These are phyloP conservation scores for Oryzias dopingdopingensis DNA, from an alignment of 2,797 vertebrate genomes.

Conservation along the genomic window DNA sequence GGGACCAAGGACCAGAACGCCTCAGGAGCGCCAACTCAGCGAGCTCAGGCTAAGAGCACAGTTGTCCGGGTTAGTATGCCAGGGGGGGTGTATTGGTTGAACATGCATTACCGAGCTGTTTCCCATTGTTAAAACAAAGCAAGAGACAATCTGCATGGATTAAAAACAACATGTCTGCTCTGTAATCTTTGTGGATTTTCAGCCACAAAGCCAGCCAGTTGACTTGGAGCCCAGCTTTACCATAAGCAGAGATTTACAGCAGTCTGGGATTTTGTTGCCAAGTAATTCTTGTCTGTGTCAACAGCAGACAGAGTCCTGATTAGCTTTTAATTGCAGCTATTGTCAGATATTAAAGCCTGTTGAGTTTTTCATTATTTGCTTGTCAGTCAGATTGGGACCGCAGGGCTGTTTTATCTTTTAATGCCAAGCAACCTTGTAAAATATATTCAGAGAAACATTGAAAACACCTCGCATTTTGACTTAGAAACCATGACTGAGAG, in stretches of 20 bases:
- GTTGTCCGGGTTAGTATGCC: slow-evolving; percentile 88
- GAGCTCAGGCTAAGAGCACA: slow-evolving; percentile 89
- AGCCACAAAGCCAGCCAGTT: slow-evolving; percentile 50
- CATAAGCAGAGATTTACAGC: slow-evolving; percentile 38
- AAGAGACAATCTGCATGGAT: slow-evolving; percentile 62
- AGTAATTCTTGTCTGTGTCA: slow-evolving; percentile 23
- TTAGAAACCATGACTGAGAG: too few relatives aligned
- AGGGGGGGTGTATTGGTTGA: slow-evolving; percentile 3
- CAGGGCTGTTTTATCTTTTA: slow-evolving; percentile 19
- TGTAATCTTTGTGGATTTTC: slow-evolving; percentile 67
- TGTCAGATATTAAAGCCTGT: slow-evolving; percentile 20
- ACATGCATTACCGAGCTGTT: slow-evolving; percentile 49
- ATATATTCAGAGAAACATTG: too few relatives aligned
- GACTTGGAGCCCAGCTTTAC: slow-evolving; percentile 43
- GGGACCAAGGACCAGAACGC: slow-evolving; percentile 81
- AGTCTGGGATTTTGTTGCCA: slow-evolving; percentile 43
- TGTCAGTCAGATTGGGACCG: slow-evolving; percentile 22
- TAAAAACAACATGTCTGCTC: slow-evolving; percentile 65
- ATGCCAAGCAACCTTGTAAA: too few relatives aligned
- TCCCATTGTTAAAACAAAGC: slow-evolving; percentile 59
- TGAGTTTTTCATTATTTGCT: slow-evolving; percentile 19
- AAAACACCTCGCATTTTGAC: too few relatives aligned
- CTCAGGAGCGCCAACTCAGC: slow-evolving; percentile 81
- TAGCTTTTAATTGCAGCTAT: slow-evolving; percentile 15
- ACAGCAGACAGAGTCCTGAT: slow-evolving; percentile 5